Evolutionary conservation across 2,888 invertebrate species (phyloP), one percentile per base, ranked within the genome.

Genomic region (Meta bourneti): DNA sequence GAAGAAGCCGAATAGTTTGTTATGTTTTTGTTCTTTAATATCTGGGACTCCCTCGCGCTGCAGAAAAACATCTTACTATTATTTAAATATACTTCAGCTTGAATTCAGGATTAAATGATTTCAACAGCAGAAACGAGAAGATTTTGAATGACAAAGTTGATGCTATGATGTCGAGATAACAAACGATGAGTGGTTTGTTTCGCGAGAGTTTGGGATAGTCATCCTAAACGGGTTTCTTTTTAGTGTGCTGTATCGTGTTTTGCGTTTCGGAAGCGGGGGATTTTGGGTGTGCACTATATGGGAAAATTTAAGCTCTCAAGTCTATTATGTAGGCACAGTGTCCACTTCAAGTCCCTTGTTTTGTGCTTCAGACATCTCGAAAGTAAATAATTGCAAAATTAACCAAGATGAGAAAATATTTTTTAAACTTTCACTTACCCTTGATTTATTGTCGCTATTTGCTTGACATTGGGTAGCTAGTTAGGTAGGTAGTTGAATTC

Each of bases 41-140:
- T 86, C 16, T 80, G 70, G 70, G 71, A 81, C 81, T 13, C 49
- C 49, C 51, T 19, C 20, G 49, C 5, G 61, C 61, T 61, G 11
- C 7, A 61, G 61, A 61, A 72, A 70, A 84, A 54, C 54, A 75
- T 84, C 84, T 84, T 74, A 49, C 48, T 48, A 20, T 84, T 84
- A 84, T 84, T 84, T 84, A 84, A 84, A 84, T 84, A 75, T 72
- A 81, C 70, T 69, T 11, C 34, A 70, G 54, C 34, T 54, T 11
- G 74, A 84, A 72, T 54, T 74, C 75, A 9, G 74, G 84, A 84
- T 84, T 61, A 84, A 84, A 84, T 84, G 84, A 84, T 84, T 84
- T 54, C 74, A 34, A 34, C 34, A 34, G 75, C 11, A 84, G 34
- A 74, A 61, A 16, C 61, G 7, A n/a, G 75, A 84, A 72, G 84